A percentile compares a stretch with the other conserved stretches of the same genome.
Evolutionary conservation across 2,888 invertebrate species (phyloP).

Genomic region (Lasioglossum zephyrum): DNA sequence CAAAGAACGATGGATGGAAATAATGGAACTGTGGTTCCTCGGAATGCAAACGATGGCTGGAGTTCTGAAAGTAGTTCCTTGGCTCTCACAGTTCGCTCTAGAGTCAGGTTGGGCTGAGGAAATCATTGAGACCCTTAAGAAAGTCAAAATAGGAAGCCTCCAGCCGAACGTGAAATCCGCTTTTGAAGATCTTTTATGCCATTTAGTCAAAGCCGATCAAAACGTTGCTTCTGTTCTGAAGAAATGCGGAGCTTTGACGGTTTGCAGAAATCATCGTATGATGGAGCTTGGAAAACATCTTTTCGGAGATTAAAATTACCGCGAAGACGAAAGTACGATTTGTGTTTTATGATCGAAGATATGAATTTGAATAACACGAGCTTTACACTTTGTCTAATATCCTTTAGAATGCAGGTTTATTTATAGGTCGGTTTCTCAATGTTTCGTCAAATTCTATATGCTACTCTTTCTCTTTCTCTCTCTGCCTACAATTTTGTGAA

Average conservation of each 20-base stretch:
- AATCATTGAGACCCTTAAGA: slow-evolving; percentile 91
- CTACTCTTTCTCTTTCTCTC: neutral
- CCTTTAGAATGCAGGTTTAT: slow-evolving; percentile 9
- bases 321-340: slow-evolving; percentile 11
- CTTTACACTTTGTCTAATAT: slow-evolving; percentile 19
- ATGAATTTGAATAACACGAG: slow-evolving; percentile 10
- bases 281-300: slow-evolving; percentile 95
- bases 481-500: slow-evolving; percentile 43
- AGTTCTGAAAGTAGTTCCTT: slow-evolving; percentile 92
- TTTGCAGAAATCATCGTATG: slow-evolving; percentile 93
- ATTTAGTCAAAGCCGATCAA: slow-evolving; percentile 92
- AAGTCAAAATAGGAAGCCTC: slow-evolving; percentile 93
- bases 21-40: slow-evolving; percentile 96
- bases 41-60: slow-evolving; percentile 97
- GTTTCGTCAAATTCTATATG: slow-evolving; percentile 6
- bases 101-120: slow-evolving; percentile 98
- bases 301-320: slow-evolving; percentile 90
- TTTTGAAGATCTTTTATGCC: slow-evolving; percentile 95
- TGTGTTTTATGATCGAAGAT: slow-evolving; percentile 18
- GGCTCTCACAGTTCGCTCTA: slow-evolving; percentile 95
- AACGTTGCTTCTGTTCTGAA: slow-evolving; percentile 91
- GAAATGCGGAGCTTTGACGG: slow-evolving; percentile 92
- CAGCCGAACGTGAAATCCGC: slow-evolving; percentile 94
- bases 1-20: slow-evolving; percentile 95
- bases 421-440: slow-evolving; percentile 1